Evolutionary conservation across 2,797 vertebrate species (phyloP).

Genomic region (Parambassis ranga): DNA sequence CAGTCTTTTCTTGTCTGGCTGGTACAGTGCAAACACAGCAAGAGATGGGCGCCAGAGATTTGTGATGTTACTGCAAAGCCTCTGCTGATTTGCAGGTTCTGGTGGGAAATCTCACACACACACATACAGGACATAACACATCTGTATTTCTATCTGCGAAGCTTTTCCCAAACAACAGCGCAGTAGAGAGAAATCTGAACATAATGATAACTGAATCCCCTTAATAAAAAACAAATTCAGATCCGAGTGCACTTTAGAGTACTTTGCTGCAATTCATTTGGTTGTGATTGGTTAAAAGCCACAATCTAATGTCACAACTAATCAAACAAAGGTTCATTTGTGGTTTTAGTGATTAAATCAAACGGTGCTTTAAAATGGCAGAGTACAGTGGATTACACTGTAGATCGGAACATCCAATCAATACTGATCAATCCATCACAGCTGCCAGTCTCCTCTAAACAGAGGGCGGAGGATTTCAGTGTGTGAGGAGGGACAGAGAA

Average conservation of each 20-base stretch:
- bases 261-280: neutral
- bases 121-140: slow-evolving; percentile 21
- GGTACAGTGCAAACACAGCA: neutral
- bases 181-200: neutral
- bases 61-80: slow-evolving; percentile 5
- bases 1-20: neutral
- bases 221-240: neutral
- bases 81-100: slow-evolving; percentile 22
- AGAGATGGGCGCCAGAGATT: slow-evolving; percentile 19
- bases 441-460: slow-evolving; percentile 28
- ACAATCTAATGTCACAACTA: neutral
- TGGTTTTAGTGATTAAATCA: slow-evolving; percentile 34
- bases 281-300: slow-evolving; percentile 6
- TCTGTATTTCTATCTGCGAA: slow-evolving; percentile 4
- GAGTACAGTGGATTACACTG: slow-evolving; percentile 50
- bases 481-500: neutral
- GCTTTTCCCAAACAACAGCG: neutral
- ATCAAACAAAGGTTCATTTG: slow-evolving; percentile 28
- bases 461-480: slow-evolving; percentile 23
- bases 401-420: slow-evolving; percentile 52
- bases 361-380: slow-evolving; percentile 33
- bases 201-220: neutral
- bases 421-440: slow-evolving; percentile 58
- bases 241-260: neutral
- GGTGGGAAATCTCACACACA: slow-evolving; percentile 21